Base-by-base conservation (phyloP, 2,888 invertebrate genomes). In the Spodoptera exigua region DNA sequence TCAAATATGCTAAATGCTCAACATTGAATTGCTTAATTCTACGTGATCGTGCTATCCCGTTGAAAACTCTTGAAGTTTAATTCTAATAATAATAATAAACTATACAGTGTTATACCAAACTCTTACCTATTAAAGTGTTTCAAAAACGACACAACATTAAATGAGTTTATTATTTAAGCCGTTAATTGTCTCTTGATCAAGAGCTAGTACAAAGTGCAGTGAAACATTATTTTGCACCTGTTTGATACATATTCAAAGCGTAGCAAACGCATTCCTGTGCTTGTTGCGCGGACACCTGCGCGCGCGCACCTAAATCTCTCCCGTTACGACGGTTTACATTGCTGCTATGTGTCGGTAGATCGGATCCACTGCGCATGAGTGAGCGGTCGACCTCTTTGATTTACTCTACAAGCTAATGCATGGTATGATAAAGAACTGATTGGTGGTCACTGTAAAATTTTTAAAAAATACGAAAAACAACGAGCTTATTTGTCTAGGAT, bases 321-420 rank as follows among this genome's bases (percentile, higher is more conserved):
- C 72, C 72, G 67, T 77, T 79, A 77, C 69, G 69, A 58, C 57
- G 65, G 53, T 71, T 80, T 64, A 72, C 67, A 72, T 69, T 54
- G 64, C 35, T 64, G 49, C 48, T 51, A 49, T 57, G 32, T 37
- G 49, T 40, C 52, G 43, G 14, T 52, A 40, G 27, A 49, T 52
- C 34, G 68, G 62, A 47, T 36, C 56, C 51, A 34, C 67, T 32
- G 47, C 61, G 51, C 72, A 37, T 47, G 54, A 66, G 72, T 69
- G 47, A 71, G 37, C 51, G 47, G 61, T 72, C 39, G 66, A 68
- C 47, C 47, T 60, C 34, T 51, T 59, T 71, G 40, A 41, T 53
- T 37, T 0, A 66, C 3, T 12, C 7, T 16, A n/a, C 44, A 47
- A 27, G 32, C 34, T 21, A 27, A 51, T n/a, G n/a, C n/a, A n/a